Evolutionary conservation across 2,797 vertebrate species (phyloP), one percentile per base, ranked within the genome.

Genomic region (Pangasius krempfi): DNA sequence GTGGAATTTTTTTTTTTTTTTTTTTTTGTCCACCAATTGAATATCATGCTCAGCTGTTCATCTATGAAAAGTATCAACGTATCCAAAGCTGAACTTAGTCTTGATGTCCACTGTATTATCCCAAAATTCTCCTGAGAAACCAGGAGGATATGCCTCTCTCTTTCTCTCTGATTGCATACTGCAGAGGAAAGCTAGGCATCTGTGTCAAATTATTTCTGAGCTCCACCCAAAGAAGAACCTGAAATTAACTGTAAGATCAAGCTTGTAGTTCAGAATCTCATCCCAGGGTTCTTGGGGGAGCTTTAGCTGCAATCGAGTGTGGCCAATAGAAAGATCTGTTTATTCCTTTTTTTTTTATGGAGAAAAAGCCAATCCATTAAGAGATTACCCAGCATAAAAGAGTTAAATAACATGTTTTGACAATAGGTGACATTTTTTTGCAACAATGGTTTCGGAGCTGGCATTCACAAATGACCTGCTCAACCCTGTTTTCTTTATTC

Each of bases 201-300:
- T 94, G 93, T 79, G 81, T 94, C 73, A 89, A 90, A 91, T 92
- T 92, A 91, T 89, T 88, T 62, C 62, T 66, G 47, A 82, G 88
- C 84, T 90, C 91, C 89, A 90, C 87, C 91, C 89, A 76, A 90
- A 87, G 87, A 85, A 16, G 78, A 86, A 85, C 83, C 44, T 89
- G 76, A 87, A 85, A 90, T 88, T 86, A 89, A 86, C 84, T 64
- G 83, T 91, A 92, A 87, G 88, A 87, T 92, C 87, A 80, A 64
- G 89, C 81, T 56, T 75, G 82, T 58, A 64, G 81, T 91, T 83
- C 20, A 76, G 62, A 72, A 78, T 85, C 86, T 79, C 84, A 81
- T 85, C 90, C 68, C 47, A 27, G 16, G 75, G 60, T 81, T 90
- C 70, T 73, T 64, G 68, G 2, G 58, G 47, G 79, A 82, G 80